These are phyloP conservation scores for Oreochromis niloticus DNA, from an alignment of 2,113 vertebrate genomes.

Conservation along the genomic window DNA sequence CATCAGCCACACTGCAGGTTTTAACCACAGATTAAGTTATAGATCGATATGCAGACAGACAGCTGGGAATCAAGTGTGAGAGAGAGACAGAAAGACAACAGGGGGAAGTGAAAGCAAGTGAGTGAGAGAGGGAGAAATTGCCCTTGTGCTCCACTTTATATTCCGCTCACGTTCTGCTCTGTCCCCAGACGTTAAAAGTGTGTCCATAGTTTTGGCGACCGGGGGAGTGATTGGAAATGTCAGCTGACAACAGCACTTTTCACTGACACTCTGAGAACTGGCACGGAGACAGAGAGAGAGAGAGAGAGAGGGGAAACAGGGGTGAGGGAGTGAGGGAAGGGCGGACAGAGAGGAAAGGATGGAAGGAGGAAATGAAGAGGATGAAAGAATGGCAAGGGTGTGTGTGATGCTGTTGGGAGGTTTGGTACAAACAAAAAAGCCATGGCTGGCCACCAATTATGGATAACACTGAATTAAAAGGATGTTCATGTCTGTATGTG, in stretches of 20 bases:
- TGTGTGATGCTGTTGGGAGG: not conserved
- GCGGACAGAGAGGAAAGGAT: not conserved
- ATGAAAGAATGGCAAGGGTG: slow-evolving; percentile 24
- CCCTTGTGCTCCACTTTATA: slow-evolving; percentile 51
- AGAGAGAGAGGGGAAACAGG: not conserved
- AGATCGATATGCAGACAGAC: slow-evolving; percentile 9
- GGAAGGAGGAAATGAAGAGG: slow-evolving; percentile 31
- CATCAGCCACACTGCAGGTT: not conserved
- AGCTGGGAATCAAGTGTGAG: not conserved
- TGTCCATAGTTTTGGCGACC: slow-evolving; percentile 67
- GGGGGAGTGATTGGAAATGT: slow-evolving; percentile 72
- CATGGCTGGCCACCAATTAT: slow-evolving; percentile 5
- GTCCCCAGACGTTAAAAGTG: slow-evolving; percentile 71
- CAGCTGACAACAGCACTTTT: slow-evolving; percentile 75
- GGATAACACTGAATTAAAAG: slow-evolving; percentile 30
- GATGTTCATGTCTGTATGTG: not conserved
- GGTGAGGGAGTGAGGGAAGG: not conserved
- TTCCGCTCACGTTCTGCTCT: slow-evolving; percentile 63
- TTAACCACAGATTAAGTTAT: not conserved
- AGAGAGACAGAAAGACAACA: slow-evolving; percentile 2
- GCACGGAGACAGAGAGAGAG: slow-evolving; percentile 52
- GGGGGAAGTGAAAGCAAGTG: slow-evolving; percentile 14
- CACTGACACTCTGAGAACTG: slow-evolving; percentile 71
- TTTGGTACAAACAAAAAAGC: not conserved
- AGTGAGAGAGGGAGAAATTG: slow-evolving; percentile 42